Conservation (phyloP, 2,797 vertebrate genomes). For the Cyclopterus lumpus region DNA sequence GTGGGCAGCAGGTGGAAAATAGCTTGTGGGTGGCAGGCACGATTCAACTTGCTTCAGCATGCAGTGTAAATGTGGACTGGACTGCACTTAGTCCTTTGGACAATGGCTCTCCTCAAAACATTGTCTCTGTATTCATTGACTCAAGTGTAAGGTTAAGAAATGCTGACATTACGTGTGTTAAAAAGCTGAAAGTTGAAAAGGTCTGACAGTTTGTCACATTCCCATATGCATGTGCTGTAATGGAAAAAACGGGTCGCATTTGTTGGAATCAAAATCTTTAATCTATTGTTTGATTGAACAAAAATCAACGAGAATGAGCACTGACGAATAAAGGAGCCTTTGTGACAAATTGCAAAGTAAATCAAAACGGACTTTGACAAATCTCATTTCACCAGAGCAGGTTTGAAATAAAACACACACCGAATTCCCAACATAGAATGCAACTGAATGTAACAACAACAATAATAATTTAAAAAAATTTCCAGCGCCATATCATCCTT, state of each 20-base stretch:
- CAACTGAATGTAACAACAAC: conserved; percentile 38
- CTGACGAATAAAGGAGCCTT: conserved; percentile 4
- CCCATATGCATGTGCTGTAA: background rate
- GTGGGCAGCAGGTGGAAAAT: conserved; percentile 80
- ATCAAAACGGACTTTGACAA: conserved; percentile 38
- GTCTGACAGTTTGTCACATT: background rate
- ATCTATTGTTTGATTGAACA: conserved; percentile 22
- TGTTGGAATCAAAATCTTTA: conserved; percentile 3
- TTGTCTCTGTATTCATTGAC: background rate
- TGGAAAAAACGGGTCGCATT: background rate
- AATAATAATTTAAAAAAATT: conserved; percentile 1
- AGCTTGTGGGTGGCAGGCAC: conserved; percentile 75
- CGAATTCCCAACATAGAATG: background rate
- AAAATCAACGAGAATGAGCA: background rate
- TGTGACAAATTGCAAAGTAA: conserved; percentile 36
- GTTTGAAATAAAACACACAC: conserved; percentile 32
- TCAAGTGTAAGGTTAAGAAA: background rate
- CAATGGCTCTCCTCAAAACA: conserved; percentile 6
- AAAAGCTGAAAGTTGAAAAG: background rate
- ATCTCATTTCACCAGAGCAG: conserved; percentile 10
- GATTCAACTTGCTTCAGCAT: conserved; percentile 63
- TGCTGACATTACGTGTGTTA: background rate
- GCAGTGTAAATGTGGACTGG: conserved; percentile 51
- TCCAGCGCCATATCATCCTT: conserved; percentile 50
- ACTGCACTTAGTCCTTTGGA: conserved; percentile 28